Conservation (phyloP, 1,140 invertebrate species). For the Aricia agestis region DNA sequence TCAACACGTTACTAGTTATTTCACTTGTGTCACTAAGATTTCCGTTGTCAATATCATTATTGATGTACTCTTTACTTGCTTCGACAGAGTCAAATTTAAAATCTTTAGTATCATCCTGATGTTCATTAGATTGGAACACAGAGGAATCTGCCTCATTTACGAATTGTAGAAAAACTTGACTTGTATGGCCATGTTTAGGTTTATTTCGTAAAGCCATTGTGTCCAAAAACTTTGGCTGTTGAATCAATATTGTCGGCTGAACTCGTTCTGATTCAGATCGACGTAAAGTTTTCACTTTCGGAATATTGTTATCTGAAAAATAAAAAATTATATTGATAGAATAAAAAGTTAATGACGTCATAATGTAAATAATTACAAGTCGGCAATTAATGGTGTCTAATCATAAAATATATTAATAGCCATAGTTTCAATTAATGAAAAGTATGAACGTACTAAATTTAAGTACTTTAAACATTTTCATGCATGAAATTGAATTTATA, state of each 20-base stretch:
- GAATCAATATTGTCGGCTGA: conserved; percentile 77
- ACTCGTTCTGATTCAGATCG: conserved; percentile 68
- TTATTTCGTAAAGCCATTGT: conserved; percentile 87
- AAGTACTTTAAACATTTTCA: no score
- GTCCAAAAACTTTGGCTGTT: conserved; percentile 75
- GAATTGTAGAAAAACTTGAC: conserved; percentile 76
- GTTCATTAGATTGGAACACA: background rate
- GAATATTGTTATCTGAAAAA: conserved; percentile 65
- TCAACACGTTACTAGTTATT: conserved; percentile 57
- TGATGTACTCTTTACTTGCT: conserved; percentile 3
- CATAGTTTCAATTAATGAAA: no score
- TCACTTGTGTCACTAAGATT: conserved; percentile 69
- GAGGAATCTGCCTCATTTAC: conserved; percentile 47
- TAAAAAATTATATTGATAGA: conserved; percentile 18
- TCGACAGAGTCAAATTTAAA: background rate
- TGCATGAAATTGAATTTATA: no score
- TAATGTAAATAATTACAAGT: no score
- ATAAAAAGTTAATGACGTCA: background rate
- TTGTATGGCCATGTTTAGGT: conserved; percentile 77
- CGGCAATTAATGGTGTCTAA: no score
- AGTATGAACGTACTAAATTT: no score
- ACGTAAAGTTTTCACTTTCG: conserved; percentile 56
- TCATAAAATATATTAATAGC: no score
- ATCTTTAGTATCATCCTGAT: background rate
- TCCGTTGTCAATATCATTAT: conserved; percentile 46